Conservation (phyloP, 2,888 invertebrate genomes). For the Noctua fimbriata region DNA sequence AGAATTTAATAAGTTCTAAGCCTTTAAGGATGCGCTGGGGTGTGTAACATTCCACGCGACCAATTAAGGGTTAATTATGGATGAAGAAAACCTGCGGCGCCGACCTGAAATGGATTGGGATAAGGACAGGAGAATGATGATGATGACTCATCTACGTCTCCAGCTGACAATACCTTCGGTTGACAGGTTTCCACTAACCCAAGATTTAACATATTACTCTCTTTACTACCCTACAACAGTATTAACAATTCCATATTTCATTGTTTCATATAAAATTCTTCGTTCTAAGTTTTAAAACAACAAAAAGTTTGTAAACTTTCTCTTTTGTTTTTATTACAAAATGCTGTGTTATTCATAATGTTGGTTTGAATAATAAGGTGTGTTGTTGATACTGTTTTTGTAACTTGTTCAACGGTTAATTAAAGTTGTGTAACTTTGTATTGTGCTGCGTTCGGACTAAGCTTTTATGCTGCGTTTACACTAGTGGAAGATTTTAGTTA, state of each 20-base stretch:
- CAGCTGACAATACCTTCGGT: background rate
- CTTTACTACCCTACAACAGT: background rate
- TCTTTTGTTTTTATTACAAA: constrained; percentile 42
- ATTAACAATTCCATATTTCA: constrained; percentile 28
- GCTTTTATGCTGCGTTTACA: constrained; percentile 14
- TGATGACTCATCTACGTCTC: background rate
- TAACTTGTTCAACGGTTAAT: constrained; percentile 33
- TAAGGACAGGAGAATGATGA: too few relatives aligned
- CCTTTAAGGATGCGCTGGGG: too few relatives aligned
- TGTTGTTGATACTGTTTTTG: constrained; percentile 23
- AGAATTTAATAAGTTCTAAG: too few relatives aligned
- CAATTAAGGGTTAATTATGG: background rate
- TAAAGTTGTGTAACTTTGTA: constrained; percentile 28
- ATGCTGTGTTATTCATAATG: constrained; percentile 31
- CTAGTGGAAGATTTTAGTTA: background rate
- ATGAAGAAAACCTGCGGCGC: too few relatives aligned
- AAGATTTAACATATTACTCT: background rate
- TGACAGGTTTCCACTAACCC: constrained; percentile 11
- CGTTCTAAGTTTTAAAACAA: constrained; percentile 26
- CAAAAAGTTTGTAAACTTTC: constrained; percentile 36
- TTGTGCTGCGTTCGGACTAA: constrained; percentile 1
- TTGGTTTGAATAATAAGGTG: constrained; percentile 34
- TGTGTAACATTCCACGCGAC: too few relatives aligned
- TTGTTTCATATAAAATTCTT: constrained; percentile 40
- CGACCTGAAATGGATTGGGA: too few relatives aligned